A percentile compares a stretch with the other conserved stretches of the same genome.
phyloP scores from a whole-genome alignment of 2,113 vertebrate species.

The Grammatotria lemairii region DNA sequence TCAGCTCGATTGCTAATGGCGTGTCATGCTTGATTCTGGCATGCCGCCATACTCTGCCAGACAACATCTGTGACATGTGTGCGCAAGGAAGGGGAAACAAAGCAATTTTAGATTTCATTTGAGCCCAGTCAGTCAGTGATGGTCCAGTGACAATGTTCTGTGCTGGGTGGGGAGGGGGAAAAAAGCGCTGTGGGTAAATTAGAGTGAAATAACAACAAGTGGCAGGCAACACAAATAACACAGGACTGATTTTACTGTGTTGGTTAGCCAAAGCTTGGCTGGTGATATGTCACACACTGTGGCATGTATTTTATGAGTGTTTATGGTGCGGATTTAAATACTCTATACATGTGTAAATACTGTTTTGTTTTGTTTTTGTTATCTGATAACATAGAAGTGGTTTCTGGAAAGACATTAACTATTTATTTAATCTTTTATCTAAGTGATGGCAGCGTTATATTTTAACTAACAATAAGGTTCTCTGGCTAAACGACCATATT shows the following conservation, averaged over 20 bases:
- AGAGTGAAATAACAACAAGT: conserved; percentile 38
- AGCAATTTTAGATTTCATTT: conserved; percentile 65
- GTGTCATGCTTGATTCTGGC: conserved; percentile 46
- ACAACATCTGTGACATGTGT: conserved; percentile 63
- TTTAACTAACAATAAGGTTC: background rate
- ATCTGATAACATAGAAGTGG: background rate
- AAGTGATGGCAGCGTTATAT: background rate
- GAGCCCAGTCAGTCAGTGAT: conserved; percentile 55
- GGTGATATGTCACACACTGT: background rate
- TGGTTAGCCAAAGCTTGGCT: background rate
- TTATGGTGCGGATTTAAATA: background rate
- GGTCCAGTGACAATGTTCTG: conserved; percentile 48
- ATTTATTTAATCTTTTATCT: background rate
- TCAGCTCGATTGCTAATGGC: conserved; percentile 60
- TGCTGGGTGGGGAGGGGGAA: background rate
- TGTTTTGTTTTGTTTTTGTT: background rate
- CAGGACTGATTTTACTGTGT: background rate
- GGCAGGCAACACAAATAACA: conserved; percentile 23
- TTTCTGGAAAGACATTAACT: background rate
- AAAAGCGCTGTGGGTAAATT: conserved; percentile 15
- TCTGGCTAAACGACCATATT: background rate
- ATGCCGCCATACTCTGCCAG: conserved; percentile 16
- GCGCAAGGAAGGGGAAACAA: conserved; percentile 45
- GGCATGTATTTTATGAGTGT: background rate
- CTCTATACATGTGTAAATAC: background rate